Percentiles rank a stretch among this genome's conserved stretches.
Conservation (phyloP, 2,888 invertebrate genomes). For the Drosophila nigricruria region DNA sequence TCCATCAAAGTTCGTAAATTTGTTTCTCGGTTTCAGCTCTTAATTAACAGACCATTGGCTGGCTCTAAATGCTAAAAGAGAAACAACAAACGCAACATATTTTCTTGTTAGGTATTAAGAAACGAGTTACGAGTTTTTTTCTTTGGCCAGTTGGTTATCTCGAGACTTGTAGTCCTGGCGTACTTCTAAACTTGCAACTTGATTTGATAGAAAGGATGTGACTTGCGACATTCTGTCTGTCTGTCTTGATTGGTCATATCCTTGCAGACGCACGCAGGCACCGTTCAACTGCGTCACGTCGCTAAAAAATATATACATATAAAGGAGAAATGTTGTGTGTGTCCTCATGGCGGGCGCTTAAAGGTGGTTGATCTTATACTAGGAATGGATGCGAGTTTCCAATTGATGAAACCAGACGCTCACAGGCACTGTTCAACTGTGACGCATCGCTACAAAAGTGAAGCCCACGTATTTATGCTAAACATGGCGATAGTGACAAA, state of each 20-base stretch:
- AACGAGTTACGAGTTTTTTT: conserved; percentile 58
- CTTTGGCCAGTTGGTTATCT: conserved; percentile 10
- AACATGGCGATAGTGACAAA: conserved; percentile 32
- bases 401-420: conserved; percentile 40
- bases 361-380: conserved; percentile 24
- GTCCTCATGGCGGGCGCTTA: conserved; percentile 12
- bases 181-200: conserved; percentile 30
- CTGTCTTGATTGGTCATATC: conserved; percentile 25
- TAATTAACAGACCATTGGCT: conserved; percentile 15
- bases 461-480: conserved; percentile 54
- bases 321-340: conserved; percentile 58
- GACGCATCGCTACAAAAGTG: conserved; percentile 66
- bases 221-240: conserved; percentile 5
- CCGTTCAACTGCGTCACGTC: conserved; percentile 61
- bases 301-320: conserved; percentile 50
- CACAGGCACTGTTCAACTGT: conserved; percentile 80
- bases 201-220: conserved; percentile 15
- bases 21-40: conserved; percentile 29
- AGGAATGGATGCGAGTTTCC: conserved; percentile 20
- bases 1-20: conserved; percentile 18
- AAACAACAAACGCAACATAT: conserved; percentile 69
- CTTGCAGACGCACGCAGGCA: conserved; percentile 57
- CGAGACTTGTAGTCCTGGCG: conserved; percentile 26
- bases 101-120: conserved; percentile 54
- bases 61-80: conserved; percentile 58